Conservation (phyloP, 2,113 vertebrate species). For the Passer montanus region DNA sequence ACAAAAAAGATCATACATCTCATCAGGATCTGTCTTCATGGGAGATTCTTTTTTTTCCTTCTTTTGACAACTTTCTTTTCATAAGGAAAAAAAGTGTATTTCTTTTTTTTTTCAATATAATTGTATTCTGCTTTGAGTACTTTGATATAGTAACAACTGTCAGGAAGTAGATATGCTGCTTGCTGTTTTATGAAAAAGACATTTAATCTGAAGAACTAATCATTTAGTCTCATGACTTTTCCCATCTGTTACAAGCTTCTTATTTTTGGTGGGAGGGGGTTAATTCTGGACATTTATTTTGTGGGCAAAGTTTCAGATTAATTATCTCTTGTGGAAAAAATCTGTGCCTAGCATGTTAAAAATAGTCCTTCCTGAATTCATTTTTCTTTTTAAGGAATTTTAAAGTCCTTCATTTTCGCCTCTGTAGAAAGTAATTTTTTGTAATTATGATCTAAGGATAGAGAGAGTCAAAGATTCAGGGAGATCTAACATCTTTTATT, state of each 20-base stretch:
- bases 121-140: conserved; percentile 44
- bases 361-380: conserved; percentile 35
- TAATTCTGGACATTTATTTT: conserved; percentile 31
- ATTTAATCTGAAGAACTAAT: conserved; percentile 30
- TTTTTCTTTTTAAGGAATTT: conserved; percentile 42
- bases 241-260: conserved; percentile 1
- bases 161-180: conserved; percentile 24
- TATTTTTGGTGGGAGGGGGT: neutral
- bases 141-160: conserved; percentile 39
- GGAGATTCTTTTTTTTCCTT: neutral
- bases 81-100: conserved; percentile 16
- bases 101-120: conserved; percentile 33
- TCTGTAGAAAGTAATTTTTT: conserved; percentile 31
- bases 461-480: neutral
- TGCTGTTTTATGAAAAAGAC: conserved; percentile 15
- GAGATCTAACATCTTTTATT: conserved; percentile 27
- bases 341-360: neutral
- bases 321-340: conserved; percentile 33
- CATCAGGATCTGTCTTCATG: conserved; percentile 22
- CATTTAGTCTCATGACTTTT: conserved; percentile 36
- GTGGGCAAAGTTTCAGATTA: conserved; percentile 13
- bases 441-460: conserved; percentile 48
- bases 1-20: conserved; percentile 37
- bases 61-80: conserved; percentile 56
- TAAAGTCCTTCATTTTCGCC: neutral